phyloP scores from a whole-genome alignment of 2,797 vertebrate genomes.

The Muraenolepis orangiensis region DNA sequence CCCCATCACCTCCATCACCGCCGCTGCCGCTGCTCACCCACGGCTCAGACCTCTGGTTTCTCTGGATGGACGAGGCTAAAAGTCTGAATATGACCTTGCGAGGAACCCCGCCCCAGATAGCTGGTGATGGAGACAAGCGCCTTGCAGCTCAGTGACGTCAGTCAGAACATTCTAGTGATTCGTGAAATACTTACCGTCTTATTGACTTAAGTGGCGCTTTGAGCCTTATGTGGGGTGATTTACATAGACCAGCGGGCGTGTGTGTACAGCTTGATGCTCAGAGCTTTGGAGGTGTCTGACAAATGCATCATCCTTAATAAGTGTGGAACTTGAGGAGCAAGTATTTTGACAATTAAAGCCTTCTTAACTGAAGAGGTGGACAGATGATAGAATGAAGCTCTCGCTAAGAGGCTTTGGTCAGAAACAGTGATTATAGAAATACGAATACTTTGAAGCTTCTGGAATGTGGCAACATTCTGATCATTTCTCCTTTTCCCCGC shows the following conservation, averaged over 20 bases:
- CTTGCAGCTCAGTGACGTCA: background rate
- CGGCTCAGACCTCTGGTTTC: background rate
- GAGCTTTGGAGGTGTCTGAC: background rate
- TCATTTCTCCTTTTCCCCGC: constrained; percentile 18
- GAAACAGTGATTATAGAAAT: constrained; percentile 11
- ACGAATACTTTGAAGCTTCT: background rate
- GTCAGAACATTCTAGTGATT: background rate
- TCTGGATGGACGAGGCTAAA: background rate
- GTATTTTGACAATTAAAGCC: constrained; percentile 7
- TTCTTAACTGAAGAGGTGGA: constrained; percentile 1
- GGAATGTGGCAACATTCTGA: background rate
- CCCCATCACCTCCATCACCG: background rate
- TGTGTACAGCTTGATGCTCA: background rate
- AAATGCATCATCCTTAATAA: background rate
- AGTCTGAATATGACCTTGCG: background rate
- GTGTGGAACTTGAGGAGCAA: constrained; percentile 2
- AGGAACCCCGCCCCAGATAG: background rate
- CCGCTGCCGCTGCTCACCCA: background rate
- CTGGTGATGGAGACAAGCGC: background rate
- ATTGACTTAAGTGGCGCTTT: background rate
- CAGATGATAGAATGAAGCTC: constrained; percentile 18
- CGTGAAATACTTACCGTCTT: background rate
- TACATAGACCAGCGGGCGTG: background rate
- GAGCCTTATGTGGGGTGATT: background rate
- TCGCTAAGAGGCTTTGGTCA: constrained; percentile 5